Conservation (phyloP, 1,140 invertebrate genomes). For the Brachionus angularis region DNA sequence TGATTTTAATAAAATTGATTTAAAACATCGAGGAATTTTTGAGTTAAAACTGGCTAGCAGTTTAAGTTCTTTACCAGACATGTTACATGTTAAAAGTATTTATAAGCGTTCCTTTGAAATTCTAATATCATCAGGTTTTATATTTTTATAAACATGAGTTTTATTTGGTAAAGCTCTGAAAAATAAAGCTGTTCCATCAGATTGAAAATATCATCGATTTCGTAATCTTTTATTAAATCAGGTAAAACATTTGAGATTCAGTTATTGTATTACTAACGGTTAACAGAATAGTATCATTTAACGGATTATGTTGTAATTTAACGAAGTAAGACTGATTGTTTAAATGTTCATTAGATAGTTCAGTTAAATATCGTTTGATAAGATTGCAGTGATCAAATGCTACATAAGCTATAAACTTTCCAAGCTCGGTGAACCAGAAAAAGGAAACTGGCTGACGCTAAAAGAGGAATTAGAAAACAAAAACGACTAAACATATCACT, state of each 20-base stretch:
- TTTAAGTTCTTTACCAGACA: too few relatives aligned
- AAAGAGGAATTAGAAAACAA: not conserved
- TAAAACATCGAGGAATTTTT: too few relatives aligned
- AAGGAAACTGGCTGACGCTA: not conserved
- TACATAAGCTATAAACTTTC: not conserved
- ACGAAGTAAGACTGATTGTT: too few relatives aligned
- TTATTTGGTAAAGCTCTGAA: slow-evolving; percentile 57
- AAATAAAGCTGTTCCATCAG: slow-evolving; percentile 60
- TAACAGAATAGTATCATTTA: too few relatives aligned
- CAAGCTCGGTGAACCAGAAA: not conserved
- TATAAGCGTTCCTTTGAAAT: not conserved
- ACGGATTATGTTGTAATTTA: too few relatives aligned
- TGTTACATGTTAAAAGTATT: not conserved
- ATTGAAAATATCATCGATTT: slow-evolving; percentile 58
- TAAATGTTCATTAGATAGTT: too few relatives aligned
- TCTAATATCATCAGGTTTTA: not conserved
- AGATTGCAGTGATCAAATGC: not conserved
- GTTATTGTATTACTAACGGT: too few relatives aligned
- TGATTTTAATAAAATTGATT: too few relatives aligned
- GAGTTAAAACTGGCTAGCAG: too few relatives aligned
- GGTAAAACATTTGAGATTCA: slow-evolving; percentile 41
- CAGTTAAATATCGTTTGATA: too few relatives aligned
- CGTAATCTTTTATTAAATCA: slow-evolving; percentile 49
- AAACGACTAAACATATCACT: not conserved
- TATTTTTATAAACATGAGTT: slow-evolving; percentile 54